These are phyloP conservation scores for Lasiommata megera DNA, from an alignment of 2,888 invertebrate species.

Conservation along the genomic window DNA sequence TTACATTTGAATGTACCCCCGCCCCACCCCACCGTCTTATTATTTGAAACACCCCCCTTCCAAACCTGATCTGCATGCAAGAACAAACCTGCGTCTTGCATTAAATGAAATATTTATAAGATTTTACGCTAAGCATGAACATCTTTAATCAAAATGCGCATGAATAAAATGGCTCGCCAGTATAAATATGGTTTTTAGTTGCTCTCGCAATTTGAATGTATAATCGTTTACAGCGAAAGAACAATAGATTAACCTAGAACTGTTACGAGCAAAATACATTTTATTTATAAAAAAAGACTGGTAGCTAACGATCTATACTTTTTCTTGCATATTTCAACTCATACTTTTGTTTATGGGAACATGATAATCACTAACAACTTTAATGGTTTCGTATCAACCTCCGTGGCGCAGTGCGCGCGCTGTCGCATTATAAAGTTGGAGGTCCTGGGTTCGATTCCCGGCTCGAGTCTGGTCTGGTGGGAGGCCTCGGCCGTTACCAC, in stretches of 20 bases:
- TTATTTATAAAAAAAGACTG: too few species aligned
- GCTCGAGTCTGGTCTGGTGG: too few species aligned
- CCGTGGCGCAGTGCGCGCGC: too few species aligned
- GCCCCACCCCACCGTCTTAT: background rate
- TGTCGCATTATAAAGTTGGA: too few species aligned
- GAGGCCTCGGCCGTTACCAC: too few species aligned
- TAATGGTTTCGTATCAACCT: too few species aligned
- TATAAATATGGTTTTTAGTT: constrained; percentile 24
- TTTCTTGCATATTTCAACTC: too few species aligned
- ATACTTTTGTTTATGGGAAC: too few species aligned
- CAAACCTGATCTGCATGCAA: constrained; percentile 4
- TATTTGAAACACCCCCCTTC: background rate
- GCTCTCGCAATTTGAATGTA: constrained; percentile 23
- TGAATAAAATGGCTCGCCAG: constrained; percentile 21
- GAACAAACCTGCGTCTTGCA: constrained; percentile 20
- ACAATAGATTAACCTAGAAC: background rate
- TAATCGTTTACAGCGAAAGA: constrained; percentile 13
- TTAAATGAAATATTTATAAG: constrained; percentile 34
- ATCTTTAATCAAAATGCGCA: constrained; percentile 29
- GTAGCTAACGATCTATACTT: background rate
- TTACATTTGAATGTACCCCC: background rate
- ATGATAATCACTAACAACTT: too few species aligned
- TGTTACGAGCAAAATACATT: background rate
- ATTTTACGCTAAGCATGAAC: constrained; percentile 29
- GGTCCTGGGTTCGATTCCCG: too few species aligned